A percentile compares a stretch with the other conserved stretches of the same genome.
These are phyloP conservation scores for Cryptoprocta ferox DNA, from an alignment of 2,797 vertebrate species.

Conservation along the genomic window DNA sequence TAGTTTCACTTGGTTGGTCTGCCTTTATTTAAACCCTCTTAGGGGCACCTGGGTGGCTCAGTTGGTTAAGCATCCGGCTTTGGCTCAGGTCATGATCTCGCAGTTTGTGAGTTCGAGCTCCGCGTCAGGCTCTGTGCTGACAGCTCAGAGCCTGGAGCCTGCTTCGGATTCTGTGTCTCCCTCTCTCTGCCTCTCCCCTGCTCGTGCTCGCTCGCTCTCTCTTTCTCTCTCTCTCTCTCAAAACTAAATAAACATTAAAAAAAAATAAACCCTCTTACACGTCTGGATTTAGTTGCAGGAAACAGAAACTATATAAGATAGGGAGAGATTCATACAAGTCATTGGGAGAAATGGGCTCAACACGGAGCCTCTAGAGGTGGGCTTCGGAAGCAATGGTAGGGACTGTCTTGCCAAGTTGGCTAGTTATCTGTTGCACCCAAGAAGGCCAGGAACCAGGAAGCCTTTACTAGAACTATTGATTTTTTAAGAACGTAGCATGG, in stretches of 20 bases:
- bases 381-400: neutral
- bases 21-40: neutral
- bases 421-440: too few relatives aligned
- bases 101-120: too few relatives aligned
- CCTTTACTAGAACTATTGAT: neutral
- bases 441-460: neutral
- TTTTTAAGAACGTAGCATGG: neutral
- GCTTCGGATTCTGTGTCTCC: too few relatives aligned
- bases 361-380: neutral
- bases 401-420: neutral
- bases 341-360: neutral
- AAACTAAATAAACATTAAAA: too few relatives aligned
- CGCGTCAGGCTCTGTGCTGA: too few relatives aligned
- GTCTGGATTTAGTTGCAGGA: conserved; percentile 20
- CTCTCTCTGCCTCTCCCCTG: too few relatives aligned
- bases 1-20: neutral
- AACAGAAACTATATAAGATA: neutral
- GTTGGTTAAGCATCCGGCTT: too few relatives aligned
- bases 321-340: neutral
- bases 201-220: too few relatives aligned
- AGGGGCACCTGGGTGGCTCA: too few relatives aligned
- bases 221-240: too few relatives aligned
- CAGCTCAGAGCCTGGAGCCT: too few relatives aligned
- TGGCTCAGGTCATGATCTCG: too few relatives aligned
- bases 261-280: neutral